phyloP scores from a whole-genome alignment of 2,113 vertebrate species.

The Mustela lutreola region DNA sequence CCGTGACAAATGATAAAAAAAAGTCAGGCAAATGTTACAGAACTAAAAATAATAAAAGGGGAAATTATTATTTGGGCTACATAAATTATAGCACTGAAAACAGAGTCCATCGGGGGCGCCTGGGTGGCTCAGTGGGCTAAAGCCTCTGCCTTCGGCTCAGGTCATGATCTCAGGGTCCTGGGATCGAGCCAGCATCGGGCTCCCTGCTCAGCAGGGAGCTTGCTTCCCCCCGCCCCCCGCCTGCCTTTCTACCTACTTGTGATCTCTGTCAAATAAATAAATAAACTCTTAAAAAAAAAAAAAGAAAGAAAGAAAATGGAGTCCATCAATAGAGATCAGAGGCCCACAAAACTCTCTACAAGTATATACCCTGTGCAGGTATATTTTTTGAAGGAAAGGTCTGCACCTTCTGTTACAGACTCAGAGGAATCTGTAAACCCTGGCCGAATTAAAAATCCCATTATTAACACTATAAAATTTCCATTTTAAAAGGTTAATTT shows the following conservation, averaged over 20 bases:
- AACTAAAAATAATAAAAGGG: constrained; percentile 23
- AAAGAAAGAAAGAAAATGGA: neutral
- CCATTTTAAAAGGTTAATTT: constrained; percentile 24
- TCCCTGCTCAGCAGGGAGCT: too few species aligned
- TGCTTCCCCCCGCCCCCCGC: too few species aligned
- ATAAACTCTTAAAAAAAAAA: too few species aligned
- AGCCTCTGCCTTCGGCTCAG: too few species aligned
- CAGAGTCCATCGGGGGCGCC: neutral
- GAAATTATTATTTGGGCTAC: neutral
- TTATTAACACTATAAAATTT: neutral
- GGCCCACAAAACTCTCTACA: neutral
- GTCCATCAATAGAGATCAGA: constrained; percentile 10
- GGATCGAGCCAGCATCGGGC: too few species aligned
- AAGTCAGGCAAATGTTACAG: neutral
- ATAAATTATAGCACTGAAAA: constrained; percentile 13
- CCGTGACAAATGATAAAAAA: neutral
- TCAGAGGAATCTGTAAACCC: neutral
- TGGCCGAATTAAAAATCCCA: constrained; percentile 11
- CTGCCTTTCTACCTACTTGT: too few species aligned
- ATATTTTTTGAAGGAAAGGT: constrained; percentile 20
- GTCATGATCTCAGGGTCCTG: too few species aligned
- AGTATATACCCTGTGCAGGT: neutral
- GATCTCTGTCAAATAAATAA: too few species aligned
- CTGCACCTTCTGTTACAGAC: neutral
- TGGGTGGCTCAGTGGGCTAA: too few species aligned